Percentiles rank a stretch among this genome's conserved stretches.
Conservation (phyloP, 2,113 vertebrate species). For the Microcebus griseorufus region DNA sequence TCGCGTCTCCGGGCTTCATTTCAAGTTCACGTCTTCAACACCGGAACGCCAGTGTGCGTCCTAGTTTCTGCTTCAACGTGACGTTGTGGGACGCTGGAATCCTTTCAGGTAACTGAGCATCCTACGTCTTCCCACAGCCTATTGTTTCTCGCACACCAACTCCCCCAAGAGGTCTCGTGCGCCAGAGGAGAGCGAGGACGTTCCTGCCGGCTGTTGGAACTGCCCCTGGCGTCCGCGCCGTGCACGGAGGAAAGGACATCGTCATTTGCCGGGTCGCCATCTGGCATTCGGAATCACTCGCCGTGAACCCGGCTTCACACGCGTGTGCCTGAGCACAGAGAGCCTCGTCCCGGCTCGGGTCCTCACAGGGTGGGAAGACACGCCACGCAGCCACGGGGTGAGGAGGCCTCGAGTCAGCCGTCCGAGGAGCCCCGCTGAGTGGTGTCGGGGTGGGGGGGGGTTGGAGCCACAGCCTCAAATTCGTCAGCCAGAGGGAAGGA, state of each 20-base stretch:
- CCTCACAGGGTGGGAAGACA: background rate
- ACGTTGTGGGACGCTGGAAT: background rate
- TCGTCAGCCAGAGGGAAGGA: background rate
- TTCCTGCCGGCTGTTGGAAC: background rate
- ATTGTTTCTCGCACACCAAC: background rate
- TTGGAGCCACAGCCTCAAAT: too few species aligned
- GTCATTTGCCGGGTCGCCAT: background rate
- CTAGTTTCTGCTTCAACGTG: background rate
- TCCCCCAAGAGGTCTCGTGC: background rate
- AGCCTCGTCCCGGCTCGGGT: too few species aligned
- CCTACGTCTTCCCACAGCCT: background rate
- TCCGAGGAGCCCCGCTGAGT: background rate
- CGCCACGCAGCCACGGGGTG: too few species aligned
- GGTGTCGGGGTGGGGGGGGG: too few species aligned
- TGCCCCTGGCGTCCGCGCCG: too few species aligned
- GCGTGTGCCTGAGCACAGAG: background rate
- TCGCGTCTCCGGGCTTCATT: background rate
- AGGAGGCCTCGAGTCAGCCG: too few species aligned
- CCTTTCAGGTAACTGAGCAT: background rate
- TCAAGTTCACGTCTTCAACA: background rate
- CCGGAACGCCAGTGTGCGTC: too few species aligned
- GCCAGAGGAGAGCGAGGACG: background rate
- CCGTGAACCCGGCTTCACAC: too few species aligned
- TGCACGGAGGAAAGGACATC: too few species aligned
- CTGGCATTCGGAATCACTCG: background rate